Conservation (phyloP, 2,797 vertebrate species). For the Myripristis jacobus region DNA sequence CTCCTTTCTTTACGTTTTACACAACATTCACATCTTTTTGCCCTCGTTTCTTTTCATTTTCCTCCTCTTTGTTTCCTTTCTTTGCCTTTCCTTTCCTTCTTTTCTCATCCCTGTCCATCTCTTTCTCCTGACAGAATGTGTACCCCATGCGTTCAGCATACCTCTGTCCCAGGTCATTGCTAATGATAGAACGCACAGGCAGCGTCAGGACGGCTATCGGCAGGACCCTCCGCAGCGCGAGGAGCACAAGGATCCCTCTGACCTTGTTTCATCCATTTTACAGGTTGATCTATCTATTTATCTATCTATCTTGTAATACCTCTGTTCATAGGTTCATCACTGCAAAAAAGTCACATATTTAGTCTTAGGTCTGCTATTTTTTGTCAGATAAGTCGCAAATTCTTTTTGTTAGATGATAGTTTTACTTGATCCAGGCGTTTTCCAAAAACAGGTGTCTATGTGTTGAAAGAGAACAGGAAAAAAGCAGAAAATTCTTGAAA, state of each 20-base stretch:
- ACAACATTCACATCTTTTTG: background rate
- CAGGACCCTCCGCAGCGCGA: conserved; percentile 84
- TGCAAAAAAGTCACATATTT: no score
- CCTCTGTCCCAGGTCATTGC: conserved; percentile 93
- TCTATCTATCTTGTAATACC: background rate
- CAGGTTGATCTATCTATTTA: conserved; percentile 57
- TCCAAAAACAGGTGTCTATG: no score
- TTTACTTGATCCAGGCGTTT: no score
- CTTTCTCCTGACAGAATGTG: conserved; percentile 83
- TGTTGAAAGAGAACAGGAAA: no score
- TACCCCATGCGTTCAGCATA: conserved; percentile 93
- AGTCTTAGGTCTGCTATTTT: no score
- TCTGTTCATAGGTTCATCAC: background rate
- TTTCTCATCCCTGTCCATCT: background rate
- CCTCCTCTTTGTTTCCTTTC: background rate
- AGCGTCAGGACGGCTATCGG: conserved; percentile 87
- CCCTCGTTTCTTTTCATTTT: background rate
- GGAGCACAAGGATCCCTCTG: conserved; percentile 91
- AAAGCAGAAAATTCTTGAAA: no score
- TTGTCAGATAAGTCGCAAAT: no score
- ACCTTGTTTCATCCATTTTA: conserved; percentile 91
- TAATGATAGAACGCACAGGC: conserved; percentile 91
- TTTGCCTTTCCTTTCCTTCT: background rate
- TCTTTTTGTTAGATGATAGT: no score
- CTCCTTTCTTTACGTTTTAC: background rate